These are phyloP conservation scores for Noctua pronuba DNA, from an alignment of 2,888 invertebrate genomes.

Conservation along the genomic window DNA sequence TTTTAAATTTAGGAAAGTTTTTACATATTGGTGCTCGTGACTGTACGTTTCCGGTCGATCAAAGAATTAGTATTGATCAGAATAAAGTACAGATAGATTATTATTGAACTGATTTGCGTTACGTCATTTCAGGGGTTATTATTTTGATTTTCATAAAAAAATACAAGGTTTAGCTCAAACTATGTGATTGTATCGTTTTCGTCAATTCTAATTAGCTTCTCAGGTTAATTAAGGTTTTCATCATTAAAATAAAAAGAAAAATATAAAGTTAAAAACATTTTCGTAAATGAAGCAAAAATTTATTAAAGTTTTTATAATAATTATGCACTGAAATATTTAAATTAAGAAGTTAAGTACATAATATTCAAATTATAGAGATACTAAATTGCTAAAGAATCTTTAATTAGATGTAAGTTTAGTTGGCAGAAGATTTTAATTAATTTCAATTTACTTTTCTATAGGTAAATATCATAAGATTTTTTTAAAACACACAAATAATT, in stretches of 20 bases:
- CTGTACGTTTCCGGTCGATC: slow-evolving; percentile 2
- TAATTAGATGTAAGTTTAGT: not conserved
- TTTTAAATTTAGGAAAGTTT: too few relatives aligned
- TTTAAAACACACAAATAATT: too few relatives aligned
- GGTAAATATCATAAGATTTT: too few relatives aligned
- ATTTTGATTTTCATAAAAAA: not conserved
- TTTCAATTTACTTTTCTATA: not conserved
- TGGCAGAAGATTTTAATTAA: not conserved
- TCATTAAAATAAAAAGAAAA: too few relatives aligned
- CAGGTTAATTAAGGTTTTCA: not conserved
- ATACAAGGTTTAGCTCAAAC: not conserved
- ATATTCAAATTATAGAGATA: not conserved
- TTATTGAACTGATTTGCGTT: not conserved
- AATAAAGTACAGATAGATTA: not conserved
- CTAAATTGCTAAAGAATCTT: not conserved
- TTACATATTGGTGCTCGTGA: too few relatives aligned
- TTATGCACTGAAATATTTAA: not conserved
- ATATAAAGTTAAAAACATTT: not conserved
- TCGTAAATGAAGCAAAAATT: not conserved
- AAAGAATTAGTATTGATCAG: not conserved
- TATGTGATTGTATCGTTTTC: not conserved
- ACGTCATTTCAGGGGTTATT: not conserved
- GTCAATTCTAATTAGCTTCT: not conserved
- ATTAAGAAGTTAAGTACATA: not conserved
- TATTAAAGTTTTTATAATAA: not conserved